Base-by-base conservation (phyloP, 2,113 vertebrate genomes). In the Notarius quadriscutis region DNA sequence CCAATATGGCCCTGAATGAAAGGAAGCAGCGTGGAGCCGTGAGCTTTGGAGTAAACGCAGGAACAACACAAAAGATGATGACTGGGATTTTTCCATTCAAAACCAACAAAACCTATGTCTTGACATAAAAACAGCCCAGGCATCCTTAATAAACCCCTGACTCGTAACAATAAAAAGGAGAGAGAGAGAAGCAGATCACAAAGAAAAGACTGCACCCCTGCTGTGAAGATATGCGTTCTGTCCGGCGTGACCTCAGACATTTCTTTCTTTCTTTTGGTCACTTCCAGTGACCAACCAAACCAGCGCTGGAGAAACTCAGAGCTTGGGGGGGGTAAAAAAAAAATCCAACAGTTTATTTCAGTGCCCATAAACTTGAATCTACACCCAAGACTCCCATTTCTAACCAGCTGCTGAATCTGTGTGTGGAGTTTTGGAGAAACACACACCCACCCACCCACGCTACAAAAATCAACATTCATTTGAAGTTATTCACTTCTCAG, bases 61-160 rank as follows among this genome's bases (percentile, higher is more conserved):
- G 78, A 88, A 78, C 62, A 86, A 88, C 84, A 86, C 84, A 79
- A 79, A 88, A 79, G 74, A 89, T 89, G 81, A 84, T 81, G 77
- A 83, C 74, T 41, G 74, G 63, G 81, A 77, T 71, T 84, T 89
- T 41, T 87, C 85, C 81, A 84, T 84, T 89, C 85, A 87, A 79
- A 83, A 84, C 81, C 62, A 89, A 89, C 88, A 86, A 67, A 89
- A 79, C 41, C 4, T 41, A 41, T 77, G 62, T 22, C 30, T 50
- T 27, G n/a, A 83, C 58, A 27, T 77, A 27, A 60, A 88, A 80
- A 86, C 80, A 71, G n/a, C 11, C 81, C 74, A 86, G 88, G 88
- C 72, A 53, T 89, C 82, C 75, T 88, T 92, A 92, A 81, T 88
- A 92, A 93, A 91, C 88, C 91, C 84, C 10, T 75, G 55, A 65